Evolutionary conservation across 2,888 invertebrate genomes (phyloP), one percentile per base, ranked within the genome.

Genomic region (Vesta saturnalis): DNA sequence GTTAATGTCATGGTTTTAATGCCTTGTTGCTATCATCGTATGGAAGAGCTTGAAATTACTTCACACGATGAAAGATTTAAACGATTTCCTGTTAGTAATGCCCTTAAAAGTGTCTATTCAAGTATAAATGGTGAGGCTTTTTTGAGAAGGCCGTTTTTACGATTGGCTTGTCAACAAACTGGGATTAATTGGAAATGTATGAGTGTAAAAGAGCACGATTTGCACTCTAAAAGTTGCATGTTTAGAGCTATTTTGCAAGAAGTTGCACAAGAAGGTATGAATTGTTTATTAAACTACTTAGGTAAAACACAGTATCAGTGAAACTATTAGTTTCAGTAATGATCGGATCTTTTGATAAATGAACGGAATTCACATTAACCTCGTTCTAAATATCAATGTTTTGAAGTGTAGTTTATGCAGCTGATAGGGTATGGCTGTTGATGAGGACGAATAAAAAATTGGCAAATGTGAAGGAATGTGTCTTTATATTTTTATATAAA

Each of bases 11-110:
- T 93, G 18, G 85, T 91, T 52, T 84, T 93, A 12, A 89, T 94
- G 87, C 91, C 94, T 1, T 94, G 94, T 77, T 94, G 94, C 78
- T 94, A 94, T 77, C 94, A 94, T 80, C 91, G 91, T 82, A 86
- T 94, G 80, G 77, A 83, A 60, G 65, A 84, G 12, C 57, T 65
- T 16, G 60, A 71, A 21, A 63, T 64, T 22, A 60, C 72, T 15
- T 74, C 75, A 21, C 62, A 47, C 19, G 63, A 60, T n/a, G 78
- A 81, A 72, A 78, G 77, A 66, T 92, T 92, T 76, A 80, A 82
- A 21, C 89, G 90, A 82, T 93, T 94, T 80, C 94, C 94, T 0
- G 72, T 90, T 1, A 92, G 93, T 74, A 63, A 75, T 12, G 77
- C 80, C 16, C 82, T 92, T 5, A 86, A 81, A 59, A 59, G 73